Base-by-base conservation (phyloP, 2,888 invertebrate genomes). In the Odiellus spinosus region DNA sequence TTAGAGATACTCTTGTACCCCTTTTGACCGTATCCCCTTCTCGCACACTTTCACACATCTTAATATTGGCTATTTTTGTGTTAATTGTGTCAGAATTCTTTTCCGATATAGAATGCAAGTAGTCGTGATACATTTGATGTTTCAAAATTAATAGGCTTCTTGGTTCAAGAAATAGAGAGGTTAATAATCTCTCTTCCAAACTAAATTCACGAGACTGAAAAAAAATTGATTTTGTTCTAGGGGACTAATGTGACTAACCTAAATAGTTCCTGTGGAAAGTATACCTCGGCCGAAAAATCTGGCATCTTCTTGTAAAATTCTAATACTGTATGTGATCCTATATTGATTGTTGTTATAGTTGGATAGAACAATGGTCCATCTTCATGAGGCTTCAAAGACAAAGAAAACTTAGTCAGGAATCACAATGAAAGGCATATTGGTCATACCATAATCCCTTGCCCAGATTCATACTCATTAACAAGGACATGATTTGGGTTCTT, bases 331-430 rank as follows among this genome's bases (percentile, higher is more conserved):
- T 91, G 85, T 0, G 90, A 86, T 0, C 91, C 90, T 57, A 90
- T 78, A 42, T 80, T 85, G 49, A 98, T 79, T 0, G 96, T 98
- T 15, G 88, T 80, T 46, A 98, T 84, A 12, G 81, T 80, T 0
- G 95, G 93, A 65, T 79, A 78, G 65, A 93, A 98, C 14, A 96
- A 68, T 0, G 88, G 83, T 0, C 98, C 98, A 69, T 98, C 98
- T 19, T 83, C 77, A 69, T 98, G 96, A 2, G 95, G 84, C 78
- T 77, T 59, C 10, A 63, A 61, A 45, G 36, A 41, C 42, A 55
- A 40, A 33, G 21, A 35, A 15, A 10, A 26, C 17, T 10, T 3
- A 14, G 35, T 35, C 2, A 42, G 26, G 26, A n/a, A n/a, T 3
- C 5, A 42, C n/a, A n/a, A n/a, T n/a, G n/a, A n/a, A n/a, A 20